phyloP scores from a whole-genome alignment of 2,797 vertebrate genomes.

The Apogon talboti region DNA sequence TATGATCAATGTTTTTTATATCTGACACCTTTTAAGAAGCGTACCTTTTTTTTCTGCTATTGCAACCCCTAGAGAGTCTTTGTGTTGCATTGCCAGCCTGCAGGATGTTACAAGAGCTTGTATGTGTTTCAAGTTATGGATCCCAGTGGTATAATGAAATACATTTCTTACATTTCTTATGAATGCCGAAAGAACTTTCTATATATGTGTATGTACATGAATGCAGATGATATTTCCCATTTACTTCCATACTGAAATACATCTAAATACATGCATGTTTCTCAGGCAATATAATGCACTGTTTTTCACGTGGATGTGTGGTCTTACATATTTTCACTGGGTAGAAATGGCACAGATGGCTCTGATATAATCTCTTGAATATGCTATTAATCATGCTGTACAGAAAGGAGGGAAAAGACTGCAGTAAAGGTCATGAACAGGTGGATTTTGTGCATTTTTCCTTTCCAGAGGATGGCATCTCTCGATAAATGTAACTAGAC shows the following conservation, averaged over 20 bases:
- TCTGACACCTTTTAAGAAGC: slow-evolving; percentile 64
- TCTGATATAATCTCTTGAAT: slow-evolving; percentile 69
- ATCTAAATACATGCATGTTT: slow-evolving; percentile 20
- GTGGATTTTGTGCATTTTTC: slow-evolving; percentile 37
- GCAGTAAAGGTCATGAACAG: slow-evolving; percentile 58
- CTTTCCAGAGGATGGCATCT: slow-evolving; percentile 9
- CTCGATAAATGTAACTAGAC: slow-evolving; percentile 23
- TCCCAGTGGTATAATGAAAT: slow-evolving; percentile 68
- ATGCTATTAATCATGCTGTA: slow-evolving; percentile 64
- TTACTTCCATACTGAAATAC: slow-evolving; percentile 22
- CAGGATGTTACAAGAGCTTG: slow-evolving; percentile 59
- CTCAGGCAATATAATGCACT: neutral
- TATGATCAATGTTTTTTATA: slow-evolving; percentile 70
- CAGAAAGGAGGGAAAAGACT: slow-evolving; percentile 47
- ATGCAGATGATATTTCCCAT: slow-evolving; percentile 33
- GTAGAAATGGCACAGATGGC: slow-evolving; percentile 68
- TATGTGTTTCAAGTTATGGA: slow-evolving; percentile 64
- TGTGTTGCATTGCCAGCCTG: slow-evolving; percentile 48
- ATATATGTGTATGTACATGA: slow-evolving; percentile 14
- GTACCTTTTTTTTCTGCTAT: slow-evolving; percentile 53
- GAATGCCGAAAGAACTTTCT: slow-evolving; percentile 48
- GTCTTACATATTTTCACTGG: slow-evolving; percentile 45
- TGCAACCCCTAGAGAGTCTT: slow-evolving; percentile 45
- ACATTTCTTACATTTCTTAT: slow-evolving; percentile 39
- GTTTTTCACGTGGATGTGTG: slow-evolving; percentile 25